These are phyloP conservation scores for Drosophila lacicola DNA, from an alignment of 2,888 invertebrate species.

Conservation along the genomic window DNA sequence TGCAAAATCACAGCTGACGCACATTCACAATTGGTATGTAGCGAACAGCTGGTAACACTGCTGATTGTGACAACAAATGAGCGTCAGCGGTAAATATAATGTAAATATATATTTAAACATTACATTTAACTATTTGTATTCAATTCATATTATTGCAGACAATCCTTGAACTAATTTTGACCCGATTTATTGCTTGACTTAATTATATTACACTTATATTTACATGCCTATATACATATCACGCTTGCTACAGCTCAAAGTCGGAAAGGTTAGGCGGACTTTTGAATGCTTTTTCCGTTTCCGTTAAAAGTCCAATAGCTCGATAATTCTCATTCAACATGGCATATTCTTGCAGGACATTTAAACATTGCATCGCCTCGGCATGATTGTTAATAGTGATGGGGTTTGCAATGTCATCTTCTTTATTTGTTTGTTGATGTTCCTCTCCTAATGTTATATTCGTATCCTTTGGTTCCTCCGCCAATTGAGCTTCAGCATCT, in stretches of 20 bases:
- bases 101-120: background rate
- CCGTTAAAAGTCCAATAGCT: slow-evolving; percentile 80
- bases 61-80: background rate
- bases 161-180: background rate
- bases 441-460: background rate
- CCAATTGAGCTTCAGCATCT: background rate
- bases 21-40: background rate
- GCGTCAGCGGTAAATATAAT: background rate
- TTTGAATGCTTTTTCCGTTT: slow-evolving; percentile 75
- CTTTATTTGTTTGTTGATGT: background rate
- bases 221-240: background rate
- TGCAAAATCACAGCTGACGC: slow-evolving; percentile 30
- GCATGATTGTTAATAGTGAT: slow-evolving; percentile 13
- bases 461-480: too few species aligned
- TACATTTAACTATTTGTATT: background rate
- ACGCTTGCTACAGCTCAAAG: slow-evolving; percentile 39
- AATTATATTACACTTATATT: background rate
- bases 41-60: slow-evolving; percentile 18
- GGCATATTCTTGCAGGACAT: slow-evolving; percentile 80
- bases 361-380: slow-evolving; percentile 57
- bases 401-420: background rate
- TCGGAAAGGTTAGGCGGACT: slow-evolving; percentile 52
- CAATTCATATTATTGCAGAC: too few species aligned
- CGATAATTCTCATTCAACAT: slow-evolving; percentile 80
- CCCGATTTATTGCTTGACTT: background rate